Base-by-base conservation (phyloP, 1,140 invertebrate genomes). In the Xylocopa sonorina region DNA sequence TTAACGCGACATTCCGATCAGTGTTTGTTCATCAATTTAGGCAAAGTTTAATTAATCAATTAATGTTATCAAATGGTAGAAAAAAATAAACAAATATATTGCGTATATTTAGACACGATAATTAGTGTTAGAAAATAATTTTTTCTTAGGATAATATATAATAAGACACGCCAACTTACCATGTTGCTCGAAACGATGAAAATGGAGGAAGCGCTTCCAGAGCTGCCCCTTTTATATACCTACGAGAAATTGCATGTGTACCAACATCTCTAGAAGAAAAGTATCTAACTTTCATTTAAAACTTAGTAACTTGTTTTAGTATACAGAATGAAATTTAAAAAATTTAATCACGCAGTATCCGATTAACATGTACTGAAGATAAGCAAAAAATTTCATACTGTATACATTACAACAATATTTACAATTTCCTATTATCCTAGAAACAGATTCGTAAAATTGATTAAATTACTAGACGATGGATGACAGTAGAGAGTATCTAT, bases 141-240 rank as follows among this genome's bases (percentile, higher is more conserved):
- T n/a, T n/a, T n/a, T n/a, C n/a, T n/a, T n/a, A n/a, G n/a, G n/a
- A n/a, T n/a, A n/a, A n/a, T n/a, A n/a, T n/a, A n/a, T n/a, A n/a
- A n/a, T n/a, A n/a, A n/a, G n/a, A n/a, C n/a, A n/a, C n/a, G n/a
- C 1, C 0, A 46, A 87, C 88, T 89, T 34, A 90, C 89, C 89
- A 90, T 90, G 0, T 12, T 55, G 27, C 10, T 16, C 21, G 57
- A 55, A 62, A 72, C 66, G 78, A 69, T 48, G 85, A 82, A 90
- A 90, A 90, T 90, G 89, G 86, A 89, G 68, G 89, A 84, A 2
- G 9, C 0, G 0, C 1, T 34, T 43, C 32, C 24, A 7, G 27
- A n/a, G 18, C 9, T 29, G n/a, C n/a, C 27, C 43, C 18, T 10
- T 9, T 78, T 78, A 50, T 78, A 73, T 73, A 78, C 9, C 4